phyloP scores from a whole-genome alignment of 2,888 invertebrate species.

The Drosophila meridionalis region DNA sequence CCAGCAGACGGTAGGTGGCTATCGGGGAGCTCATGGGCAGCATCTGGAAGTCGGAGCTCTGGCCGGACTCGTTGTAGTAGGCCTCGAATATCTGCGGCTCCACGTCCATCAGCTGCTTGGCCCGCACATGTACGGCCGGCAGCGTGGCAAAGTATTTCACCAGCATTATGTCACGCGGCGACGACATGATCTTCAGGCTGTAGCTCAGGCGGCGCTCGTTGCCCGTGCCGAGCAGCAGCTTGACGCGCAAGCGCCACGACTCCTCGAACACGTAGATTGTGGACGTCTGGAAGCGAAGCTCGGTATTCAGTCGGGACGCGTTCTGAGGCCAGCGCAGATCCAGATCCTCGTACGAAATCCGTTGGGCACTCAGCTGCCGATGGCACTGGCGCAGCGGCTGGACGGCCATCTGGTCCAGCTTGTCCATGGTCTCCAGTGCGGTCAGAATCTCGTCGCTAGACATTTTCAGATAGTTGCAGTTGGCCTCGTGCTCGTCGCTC shows the following conservation, averaged over 20 bases:
- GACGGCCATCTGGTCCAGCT: background rate
- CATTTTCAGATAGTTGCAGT: conserved; percentile 14
- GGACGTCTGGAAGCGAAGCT: background rate
- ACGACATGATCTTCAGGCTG: conserved; percentile 1
- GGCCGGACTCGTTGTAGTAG: background rate
- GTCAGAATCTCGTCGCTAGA: conserved; percentile 18
- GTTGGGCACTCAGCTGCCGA: conserved; percentile 9
- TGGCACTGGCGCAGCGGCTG: background rate
- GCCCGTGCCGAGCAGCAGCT: background rate
- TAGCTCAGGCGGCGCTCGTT: conserved; percentile 3
- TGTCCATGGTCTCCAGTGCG: conserved; percentile 7
- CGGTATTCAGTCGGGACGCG: background rate
- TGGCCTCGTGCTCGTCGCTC: conserved; percentile 15
- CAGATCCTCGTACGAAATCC: conserved; percentile 31
- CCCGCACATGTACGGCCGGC: conserved; percentile 13
- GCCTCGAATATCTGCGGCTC: conserved; percentile 8
- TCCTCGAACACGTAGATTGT: conserved; percentile 31
- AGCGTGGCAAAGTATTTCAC: conserved; percentile 28
- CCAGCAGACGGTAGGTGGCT: conserved; percentile 38
- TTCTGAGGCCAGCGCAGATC: conserved; percentile 15
- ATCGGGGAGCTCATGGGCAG: conserved; percentile 21
- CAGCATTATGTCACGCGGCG: background rate
- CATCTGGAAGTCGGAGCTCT: background rate
- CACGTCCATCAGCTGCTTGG: conserved; percentile 29
- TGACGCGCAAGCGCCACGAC: conserved; percentile 23